phyloP scores from a whole-genome alignment of 2,113 vertebrate genomes.

The Prolemur simus region DNA sequence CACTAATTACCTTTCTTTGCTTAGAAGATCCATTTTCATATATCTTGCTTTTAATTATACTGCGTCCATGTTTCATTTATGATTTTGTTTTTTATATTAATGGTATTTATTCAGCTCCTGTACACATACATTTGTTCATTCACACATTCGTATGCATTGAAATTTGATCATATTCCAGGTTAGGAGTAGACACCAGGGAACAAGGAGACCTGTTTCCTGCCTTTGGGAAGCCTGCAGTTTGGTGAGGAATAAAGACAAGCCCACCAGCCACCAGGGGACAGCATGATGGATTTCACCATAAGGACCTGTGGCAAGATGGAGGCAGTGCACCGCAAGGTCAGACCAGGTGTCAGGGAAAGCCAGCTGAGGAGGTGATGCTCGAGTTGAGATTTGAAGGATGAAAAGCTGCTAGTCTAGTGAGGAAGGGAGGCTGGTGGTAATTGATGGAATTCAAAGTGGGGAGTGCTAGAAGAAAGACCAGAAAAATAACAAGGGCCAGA shows the following conservation, averaged over 20 bases:
- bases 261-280: not conserved
- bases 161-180: not conserved
- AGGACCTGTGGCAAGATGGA: not conserved
- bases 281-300: not conserved
- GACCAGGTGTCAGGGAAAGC: not conserved
- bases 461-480: not conserved
- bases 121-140: not conserved
- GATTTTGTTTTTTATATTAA: not conserved
- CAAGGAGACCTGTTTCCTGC: not conserved
- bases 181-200: not conserved
- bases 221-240: not conserved
- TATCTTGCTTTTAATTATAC: not conserved
- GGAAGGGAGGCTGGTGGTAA: not conserved
- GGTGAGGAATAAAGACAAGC: not conserved
- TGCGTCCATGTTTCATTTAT: not conserved
- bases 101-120: not conserved
- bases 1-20: conserved; percentile 34
- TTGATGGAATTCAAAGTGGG: not conserved
- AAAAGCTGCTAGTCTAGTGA: not conserved
- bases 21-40: not conserved
- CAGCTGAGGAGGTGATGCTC: not conserved
- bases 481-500: fast-evolving
- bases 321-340: not conserved
- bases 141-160: not conserved
- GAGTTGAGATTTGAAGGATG: not conserved